Evolutionary conservation across 1,140 invertebrate species (phyloP).

Genomic region (Anagrus nilaparvatae): DNA sequence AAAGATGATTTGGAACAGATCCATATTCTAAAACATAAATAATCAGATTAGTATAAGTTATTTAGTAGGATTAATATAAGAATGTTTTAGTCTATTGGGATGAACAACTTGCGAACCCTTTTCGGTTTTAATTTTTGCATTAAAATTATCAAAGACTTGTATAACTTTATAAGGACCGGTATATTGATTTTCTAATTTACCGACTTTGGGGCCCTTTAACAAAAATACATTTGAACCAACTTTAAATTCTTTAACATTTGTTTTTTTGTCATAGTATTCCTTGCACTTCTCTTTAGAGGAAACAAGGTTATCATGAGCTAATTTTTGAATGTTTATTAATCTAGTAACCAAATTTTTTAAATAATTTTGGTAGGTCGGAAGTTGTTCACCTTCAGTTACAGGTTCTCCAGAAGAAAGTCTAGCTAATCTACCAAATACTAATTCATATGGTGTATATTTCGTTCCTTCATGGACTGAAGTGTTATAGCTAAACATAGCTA

Average conservation of each 20-base stretch:
- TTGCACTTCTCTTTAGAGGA: not conserved
- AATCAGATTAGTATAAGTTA: too few relatives aligned
- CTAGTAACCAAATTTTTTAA: not conserved
- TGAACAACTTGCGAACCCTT: not conserved
- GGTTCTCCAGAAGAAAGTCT: not conserved
- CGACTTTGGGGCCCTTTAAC: not conserved
- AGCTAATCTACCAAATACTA: not conserved
- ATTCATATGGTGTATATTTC: not conserved
- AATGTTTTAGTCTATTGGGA: not conserved
- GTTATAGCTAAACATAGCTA: not conserved
- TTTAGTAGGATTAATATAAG: not conserved
- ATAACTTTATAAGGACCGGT: not conserved
- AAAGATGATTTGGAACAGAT: too few relatives aligned
- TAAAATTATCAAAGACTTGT: not conserved
- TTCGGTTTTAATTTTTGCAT: not conserved
- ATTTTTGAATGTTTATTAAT: not conserved
- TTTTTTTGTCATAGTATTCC: constrained; percentile 1
- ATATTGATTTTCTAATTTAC: not conserved
- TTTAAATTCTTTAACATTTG: not conserved
- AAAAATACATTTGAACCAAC: not conserved
- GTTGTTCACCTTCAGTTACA: not conserved
- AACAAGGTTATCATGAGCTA: not conserved
- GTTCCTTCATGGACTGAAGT: not conserved
- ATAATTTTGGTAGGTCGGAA: not conserved
- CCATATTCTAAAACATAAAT: too few relatives aligned